These are phyloP conservation scores for Epinephelus awoara DNA, from an alignment of 2,797 vertebrate species.

Conservation along the genomic window DNA sequence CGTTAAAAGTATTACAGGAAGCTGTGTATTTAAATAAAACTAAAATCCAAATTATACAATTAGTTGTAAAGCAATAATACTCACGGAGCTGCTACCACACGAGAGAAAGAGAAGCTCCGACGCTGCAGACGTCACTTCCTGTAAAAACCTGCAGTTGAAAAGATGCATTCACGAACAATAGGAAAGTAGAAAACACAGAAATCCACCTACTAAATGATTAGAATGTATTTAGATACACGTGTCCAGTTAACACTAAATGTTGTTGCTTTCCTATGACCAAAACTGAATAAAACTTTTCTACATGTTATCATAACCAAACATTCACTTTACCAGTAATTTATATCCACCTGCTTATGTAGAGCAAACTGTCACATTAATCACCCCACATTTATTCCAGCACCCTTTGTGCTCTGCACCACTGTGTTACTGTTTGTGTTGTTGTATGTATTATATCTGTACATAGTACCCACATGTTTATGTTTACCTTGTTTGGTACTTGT, in stretches of 20 bases:
- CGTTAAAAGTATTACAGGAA: fast-evolving
- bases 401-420: too few species aligned
- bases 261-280: background rate
- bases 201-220: background rate
- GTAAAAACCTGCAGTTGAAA: background rate
- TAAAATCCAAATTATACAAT: fast-evolving
- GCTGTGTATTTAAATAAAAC: fast-evolving
- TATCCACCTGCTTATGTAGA: too few species aligned
- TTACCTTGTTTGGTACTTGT: too few species aligned
- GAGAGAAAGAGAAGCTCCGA: constrained; percentile 24
- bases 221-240: background rate
- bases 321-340: too few species aligned
- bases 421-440: too few species aligned
- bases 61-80: constrained; percentile 16
- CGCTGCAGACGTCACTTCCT: constrained; percentile 58
- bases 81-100: constrained; percentile 64
- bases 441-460: too few species aligned
- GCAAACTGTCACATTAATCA: too few species aligned
- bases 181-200: background rate
- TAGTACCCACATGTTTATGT: too few species aligned
- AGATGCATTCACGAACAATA: constrained; percentile 22
- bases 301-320: too few species aligned
- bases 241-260: background rate
- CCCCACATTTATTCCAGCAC: too few species aligned
- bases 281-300: background rate